A percentile compares a stretch with the other conserved stretches of the same genome.
phyloP scores from a whole-genome alignment of 92 coral and sea anemone genomes.

The Palythoa grandiflora region DNA sequence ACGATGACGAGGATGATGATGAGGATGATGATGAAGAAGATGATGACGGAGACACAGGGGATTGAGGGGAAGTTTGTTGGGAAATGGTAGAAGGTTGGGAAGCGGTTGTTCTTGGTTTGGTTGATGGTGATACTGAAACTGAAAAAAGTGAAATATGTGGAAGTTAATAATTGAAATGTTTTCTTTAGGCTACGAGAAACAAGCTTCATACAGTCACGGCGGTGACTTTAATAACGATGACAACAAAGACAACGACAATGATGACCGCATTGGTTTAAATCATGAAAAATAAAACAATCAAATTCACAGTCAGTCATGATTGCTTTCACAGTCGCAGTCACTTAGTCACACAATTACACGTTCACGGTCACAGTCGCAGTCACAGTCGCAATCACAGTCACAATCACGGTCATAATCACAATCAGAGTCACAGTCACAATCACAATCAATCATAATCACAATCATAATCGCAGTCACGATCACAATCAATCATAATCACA shows the following conservation, averaged over 20 bases:
- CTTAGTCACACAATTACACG: not conserved
- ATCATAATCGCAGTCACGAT: too few species aligned
- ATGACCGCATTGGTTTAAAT: not conserved
- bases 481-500: too few species aligned
- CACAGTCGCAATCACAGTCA: too few species aligned
- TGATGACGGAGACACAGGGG: not conserved
- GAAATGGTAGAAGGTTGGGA: not conserved
- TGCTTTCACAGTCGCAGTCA: not conserved
- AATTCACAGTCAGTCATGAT: not conserved
- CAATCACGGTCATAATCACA: too few species aligned
- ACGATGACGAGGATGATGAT: not conserved
- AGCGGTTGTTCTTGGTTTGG: not conserved
- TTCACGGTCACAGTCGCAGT: not conserved
- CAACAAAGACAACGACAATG: not conserved
- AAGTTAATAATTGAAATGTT: too few species aligned
- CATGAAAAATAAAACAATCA: not conserved
- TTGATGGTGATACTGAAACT: slow-evolving; percentile 26
- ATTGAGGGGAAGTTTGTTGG: slow-evolving; percentile 8
- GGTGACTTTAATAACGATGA: not conserved
- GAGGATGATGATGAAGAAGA: not conserved
- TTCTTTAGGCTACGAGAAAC: too few species aligned
- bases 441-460: too few species aligned
- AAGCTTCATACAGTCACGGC: not conserved
- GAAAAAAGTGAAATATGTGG: not conserved
- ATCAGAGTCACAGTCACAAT: too few species aligned